Base-by-base conservation (phyloP, 2,888 invertebrate genomes). In the Lissonota sp. region DNA sequence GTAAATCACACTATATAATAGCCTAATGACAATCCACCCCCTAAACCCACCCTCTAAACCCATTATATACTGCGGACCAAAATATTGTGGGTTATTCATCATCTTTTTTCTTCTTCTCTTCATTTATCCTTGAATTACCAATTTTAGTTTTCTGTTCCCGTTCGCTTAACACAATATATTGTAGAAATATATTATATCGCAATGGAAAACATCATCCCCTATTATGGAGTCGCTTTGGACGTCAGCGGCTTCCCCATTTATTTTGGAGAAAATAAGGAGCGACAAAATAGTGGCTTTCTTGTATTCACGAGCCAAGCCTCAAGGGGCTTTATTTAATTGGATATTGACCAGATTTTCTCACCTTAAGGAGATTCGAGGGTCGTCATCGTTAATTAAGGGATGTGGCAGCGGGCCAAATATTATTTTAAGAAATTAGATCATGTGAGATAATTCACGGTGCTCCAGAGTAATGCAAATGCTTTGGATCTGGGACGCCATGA, bases 1-100 rank as follows among this genome's bases (percentile, higher is more conserved):
- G 60, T 78, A 70, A 58, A 74, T 77, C 63, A 67, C 55, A 58
- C 57, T 57, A 49, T 60, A 77, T 74, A 81, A 78, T 74, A 66
- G 69, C 55, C 60, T 44, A 66, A 78, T 78, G 70, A 53, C 46
- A 49, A 46, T 26, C 16, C 66, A 58, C 57, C 72, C 78, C 70
- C n/a, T n/a, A n/a, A n/a, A n/a, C n/a, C n/a, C n/a, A n/a, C n/a
- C n/a, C 77, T 58, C 58, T n/a, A 39, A 79, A 62, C 39, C n/a
- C 6, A 44, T 53, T 67, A 51, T 62, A 58, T 44, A 72, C 67
- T 39, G 12, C 14, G 12, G 66, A 14, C 14, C 58, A 26, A 73
- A 73, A 63, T 62, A 72, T 80, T 58, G 63, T 26, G 55, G n/a
- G 37, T 55, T 42, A 76, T 76, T 69, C 72, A 72, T 76, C 74